A percentile compares a stretch with the other conserved stretches of the same genome.
These are phyloP conservation scores for Masticophis lateralis DNA, from an alignment of 2,797 vertebrate genomes.

Conservation along the genomic window DNA sequence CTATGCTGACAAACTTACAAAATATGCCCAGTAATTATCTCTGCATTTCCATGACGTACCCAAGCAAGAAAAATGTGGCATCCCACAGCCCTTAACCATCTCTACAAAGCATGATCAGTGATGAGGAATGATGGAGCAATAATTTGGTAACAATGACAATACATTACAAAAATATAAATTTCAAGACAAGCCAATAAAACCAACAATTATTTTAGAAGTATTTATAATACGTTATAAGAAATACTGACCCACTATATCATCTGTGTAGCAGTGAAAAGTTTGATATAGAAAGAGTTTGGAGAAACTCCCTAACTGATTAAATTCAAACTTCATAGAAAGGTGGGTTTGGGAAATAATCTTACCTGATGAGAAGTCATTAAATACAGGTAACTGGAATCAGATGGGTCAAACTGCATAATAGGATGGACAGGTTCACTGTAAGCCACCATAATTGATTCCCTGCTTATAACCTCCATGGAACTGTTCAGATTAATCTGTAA, in stretches of 20 bases:
- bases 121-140: background rate
- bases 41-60: background rate
- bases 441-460: slow-evolving; percentile 80
- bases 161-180: background rate
- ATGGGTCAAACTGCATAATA: slow-evolving; percentile 94
- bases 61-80: background rate
- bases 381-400: slow-evolving; percentile 87
- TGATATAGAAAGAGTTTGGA: background rate
- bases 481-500: slow-evolving; percentile 83
- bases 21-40: background rate
- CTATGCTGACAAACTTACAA: background rate
- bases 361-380: slow-evolving; percentile 96
- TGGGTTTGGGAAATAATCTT: slow-evolving; percentile 54
- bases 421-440: slow-evolving; percentile 87
- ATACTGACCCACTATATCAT: fast-evolving
- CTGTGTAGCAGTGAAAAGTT: fast-evolving
- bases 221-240: background rate
- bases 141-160: background rate
- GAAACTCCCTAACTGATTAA: background rate
- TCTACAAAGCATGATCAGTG: background rate
- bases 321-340: background rate
- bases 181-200: background rate
- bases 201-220: background rate
- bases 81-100: background rate
- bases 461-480: slow-evolving; percentile 81